Conservation (phyloP, 2,113 vertebrate species). For the Saguinus midas region DNA sequence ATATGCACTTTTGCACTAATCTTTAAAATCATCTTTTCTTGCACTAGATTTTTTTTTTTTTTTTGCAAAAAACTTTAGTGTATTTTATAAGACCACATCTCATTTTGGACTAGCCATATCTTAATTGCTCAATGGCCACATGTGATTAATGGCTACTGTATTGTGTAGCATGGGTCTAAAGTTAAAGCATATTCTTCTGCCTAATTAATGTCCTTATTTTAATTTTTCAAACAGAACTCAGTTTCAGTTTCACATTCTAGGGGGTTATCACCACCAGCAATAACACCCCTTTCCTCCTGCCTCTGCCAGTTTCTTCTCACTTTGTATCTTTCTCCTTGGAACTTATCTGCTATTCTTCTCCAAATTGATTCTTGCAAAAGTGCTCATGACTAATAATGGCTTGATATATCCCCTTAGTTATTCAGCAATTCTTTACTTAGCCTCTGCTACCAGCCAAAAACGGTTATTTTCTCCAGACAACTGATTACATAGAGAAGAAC, state of each 20-base stretch:
- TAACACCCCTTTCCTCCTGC: too few species aligned
- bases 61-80: background rate
- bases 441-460: background rate
- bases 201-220: background rate
- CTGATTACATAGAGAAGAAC: background rate
- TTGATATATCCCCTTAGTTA: background rate
- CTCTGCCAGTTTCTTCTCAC: background rate
- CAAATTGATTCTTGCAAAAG: background rate
- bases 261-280: rapidly evolving
- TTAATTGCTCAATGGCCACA: background rate
- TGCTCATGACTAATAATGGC: background rate
- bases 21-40: background rate
- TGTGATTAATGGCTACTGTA: background rate
- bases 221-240: background rate
- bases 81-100: background rate
- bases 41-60: background rate
- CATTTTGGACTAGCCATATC: background rate
- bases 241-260: background rate
- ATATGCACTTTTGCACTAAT: background rate
- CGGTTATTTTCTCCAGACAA: background rate
- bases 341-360: background rate
- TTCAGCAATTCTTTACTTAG: background rate
- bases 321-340: background rate
- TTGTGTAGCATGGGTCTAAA: background rate
- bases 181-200: background rate